Evolutionary conservation across 2,888 invertebrate species (phyloP).

Genomic region (Platerodrilus igneus): DNA sequence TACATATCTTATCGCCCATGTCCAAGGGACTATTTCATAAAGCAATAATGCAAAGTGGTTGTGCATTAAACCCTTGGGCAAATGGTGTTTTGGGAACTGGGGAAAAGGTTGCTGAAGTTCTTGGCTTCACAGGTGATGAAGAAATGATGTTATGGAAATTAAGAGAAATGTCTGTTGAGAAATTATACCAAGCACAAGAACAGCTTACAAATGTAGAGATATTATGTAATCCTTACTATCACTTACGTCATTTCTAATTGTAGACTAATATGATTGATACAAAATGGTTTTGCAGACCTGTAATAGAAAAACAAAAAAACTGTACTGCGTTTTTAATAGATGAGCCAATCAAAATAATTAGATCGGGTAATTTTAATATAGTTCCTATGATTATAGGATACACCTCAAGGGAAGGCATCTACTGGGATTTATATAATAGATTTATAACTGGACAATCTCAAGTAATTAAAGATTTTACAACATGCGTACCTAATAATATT

Average conservation of each 20-base stretch:
- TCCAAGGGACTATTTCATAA: slow-evolving; percentile 44
- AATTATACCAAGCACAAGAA: slow-evolving; percentile 21
- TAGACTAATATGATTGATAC: slow-evolving; percentile 12
- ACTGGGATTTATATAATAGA: slow-evolving; percentile 15
- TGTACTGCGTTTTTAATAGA: slow-evolving; percentile 33
- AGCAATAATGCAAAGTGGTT: slow-evolving; percentile 41
- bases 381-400: slow-evolving; percentile 24
- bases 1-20: slow-evolving; percentile 50
- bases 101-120: slow-evolving; percentile 6
- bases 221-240: neutral
- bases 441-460: slow-evolving; percentile 10
- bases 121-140: slow-evolving; percentile 32
- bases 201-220: slow-evolving; percentile 26
- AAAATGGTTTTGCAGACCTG: slow-evolving; percentile 21
- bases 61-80: slow-evolving; percentile 37
- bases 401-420: slow-evolving; percentile 19
- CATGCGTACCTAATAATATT: slow-evolving; percentile 15
- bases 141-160: slow-evolving; percentile 42
- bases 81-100: slow-evolving; percentile 14
- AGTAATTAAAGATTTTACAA: slow-evolving; percentile 15
- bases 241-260: neutral
- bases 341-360: slow-evolving; percentile 36
- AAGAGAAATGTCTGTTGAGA: slow-evolving; percentile 21
- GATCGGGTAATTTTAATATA: slow-evolving; percentile 31
- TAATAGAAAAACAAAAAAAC: slow-evolving; percentile 28